phyloP scores from a whole-genome alignment of 2,113 vertebrate genomes.

The Pterocles gutturalis region DNA sequence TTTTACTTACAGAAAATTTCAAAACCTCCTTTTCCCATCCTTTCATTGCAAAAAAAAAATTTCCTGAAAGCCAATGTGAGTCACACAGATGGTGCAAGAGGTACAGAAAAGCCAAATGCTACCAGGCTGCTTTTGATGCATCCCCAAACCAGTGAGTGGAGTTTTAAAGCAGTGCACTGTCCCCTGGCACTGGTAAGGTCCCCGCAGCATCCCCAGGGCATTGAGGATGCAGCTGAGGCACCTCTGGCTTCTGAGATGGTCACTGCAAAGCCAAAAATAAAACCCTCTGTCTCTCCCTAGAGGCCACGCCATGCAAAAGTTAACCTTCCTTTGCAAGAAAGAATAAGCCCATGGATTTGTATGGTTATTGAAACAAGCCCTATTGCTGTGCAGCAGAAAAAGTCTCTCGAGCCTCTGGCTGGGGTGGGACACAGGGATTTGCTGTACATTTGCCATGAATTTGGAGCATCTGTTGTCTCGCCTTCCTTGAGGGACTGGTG shows the following conservation, averaged over 20 bases:
- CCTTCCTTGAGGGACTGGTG: neutral
- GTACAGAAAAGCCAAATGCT: neutral
- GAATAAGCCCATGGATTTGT: neutral
- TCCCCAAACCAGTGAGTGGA: neutral
- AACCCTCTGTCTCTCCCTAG: neutral
- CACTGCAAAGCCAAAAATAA: neutral
- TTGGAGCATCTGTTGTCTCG: neutral
- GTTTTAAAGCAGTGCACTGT: neutral
- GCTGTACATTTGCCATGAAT: constrained; percentile 20
- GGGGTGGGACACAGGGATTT: constrained; percentile 17
- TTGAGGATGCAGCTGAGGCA: neutral
- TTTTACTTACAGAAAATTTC: neutral
- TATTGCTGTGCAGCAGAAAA: neutral
- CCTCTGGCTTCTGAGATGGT: neutral
- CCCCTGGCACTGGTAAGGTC: neutral
- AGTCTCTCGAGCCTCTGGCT: neutral
- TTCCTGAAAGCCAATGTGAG: neutral
- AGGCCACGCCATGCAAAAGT: neutral
- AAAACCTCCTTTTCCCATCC: neutral
- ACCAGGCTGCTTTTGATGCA: neutral
- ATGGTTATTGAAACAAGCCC: neutral
- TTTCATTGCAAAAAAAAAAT: neutral
- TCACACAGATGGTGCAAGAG: neutral
- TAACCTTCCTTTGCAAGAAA: neutral
- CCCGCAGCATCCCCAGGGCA: neutral